Evolutionary conservation across 2,113 vertebrate species (phyloP).

Genomic region (Anguilla rostrata): DNA sequence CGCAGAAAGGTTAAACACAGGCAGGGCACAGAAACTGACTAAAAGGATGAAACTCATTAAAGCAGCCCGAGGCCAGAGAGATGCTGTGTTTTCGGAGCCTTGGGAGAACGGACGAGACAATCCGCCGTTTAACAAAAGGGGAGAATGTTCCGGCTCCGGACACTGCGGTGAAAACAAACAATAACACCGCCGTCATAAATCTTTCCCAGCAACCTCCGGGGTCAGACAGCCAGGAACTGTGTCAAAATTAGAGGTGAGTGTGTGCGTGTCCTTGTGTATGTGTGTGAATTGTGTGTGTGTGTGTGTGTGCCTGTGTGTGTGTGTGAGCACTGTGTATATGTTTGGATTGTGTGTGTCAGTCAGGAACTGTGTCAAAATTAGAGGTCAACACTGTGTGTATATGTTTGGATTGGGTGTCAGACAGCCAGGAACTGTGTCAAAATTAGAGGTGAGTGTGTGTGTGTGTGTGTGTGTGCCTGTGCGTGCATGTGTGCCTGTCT

Average conservation of each 20-base stretch:
- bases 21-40: not conserved
- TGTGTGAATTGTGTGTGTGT: not conserved
- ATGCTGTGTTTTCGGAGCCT: not conserved
- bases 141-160: not conserved
- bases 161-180: not conserved
- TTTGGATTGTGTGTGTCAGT: not conserved
- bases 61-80: not conserved
- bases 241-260: not conserved
- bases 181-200: not conserved
- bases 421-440: not conserved
- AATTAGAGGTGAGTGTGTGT: not conserved
- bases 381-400: not conserved
- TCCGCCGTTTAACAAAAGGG: not conserved
- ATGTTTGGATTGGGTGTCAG: not conserved
- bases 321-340: not conserved
- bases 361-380: not conserved
- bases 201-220: not conserved
- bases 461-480: constrained; percentile 12
- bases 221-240: not conserved
- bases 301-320: not conserved
- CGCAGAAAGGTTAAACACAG: not conserved
- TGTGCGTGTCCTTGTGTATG: not conserved
- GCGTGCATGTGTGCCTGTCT: not conserved
- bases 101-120: not conserved
- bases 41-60: not conserved